A percentile compares a stretch with the other conserved stretches of the same genome.
These are phyloP conservation scores for Ophion ventricosus DNA, from an alignment of 2,888 invertebrate genomes.

Conservation along the genomic window DNA sequence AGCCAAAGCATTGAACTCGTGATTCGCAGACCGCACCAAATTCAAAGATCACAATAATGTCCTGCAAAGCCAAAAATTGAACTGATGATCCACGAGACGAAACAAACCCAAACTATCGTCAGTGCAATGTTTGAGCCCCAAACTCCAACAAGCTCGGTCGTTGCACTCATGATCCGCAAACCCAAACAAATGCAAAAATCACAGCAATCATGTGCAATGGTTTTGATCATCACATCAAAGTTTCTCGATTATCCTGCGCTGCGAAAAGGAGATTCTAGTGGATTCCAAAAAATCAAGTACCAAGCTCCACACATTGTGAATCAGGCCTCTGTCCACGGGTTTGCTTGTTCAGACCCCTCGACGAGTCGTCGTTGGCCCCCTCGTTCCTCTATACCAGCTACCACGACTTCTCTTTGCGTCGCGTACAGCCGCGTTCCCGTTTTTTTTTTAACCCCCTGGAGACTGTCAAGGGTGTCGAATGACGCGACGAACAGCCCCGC, in stretches of 20 bases:
- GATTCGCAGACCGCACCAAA: background rate
- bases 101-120: background rate
- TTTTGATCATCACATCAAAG: too few species aligned
- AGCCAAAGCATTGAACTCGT: background rate
- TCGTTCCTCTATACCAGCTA: background rate
- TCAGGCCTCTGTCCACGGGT: background rate
- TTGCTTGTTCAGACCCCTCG: constrained; percentile 4
- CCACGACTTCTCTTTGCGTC: constrained; percentile 29
- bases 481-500: constrained; percentile 35
- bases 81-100: background rate
- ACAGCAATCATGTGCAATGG: too few species aligned
- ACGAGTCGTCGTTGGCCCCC: background rate
- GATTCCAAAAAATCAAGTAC: too few species aligned
- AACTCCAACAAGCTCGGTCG: too few species aligned
- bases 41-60: background rate
- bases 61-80: background rate
- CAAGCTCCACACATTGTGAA: background rate
- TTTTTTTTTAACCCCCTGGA: constrained; percentile 48
- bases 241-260: too few species aligned
- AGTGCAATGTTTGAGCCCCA: background rate
- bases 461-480: constrained; percentile 59
- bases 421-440: constrained; percentile 18
- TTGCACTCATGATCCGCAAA: too few species aligned
- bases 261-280: too few species aligned
- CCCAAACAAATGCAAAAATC: too few species aligned